phyloP scores from a whole-genome alignment of 2,797 vertebrate genomes.

The Protonibea diacanthus region DNA sequence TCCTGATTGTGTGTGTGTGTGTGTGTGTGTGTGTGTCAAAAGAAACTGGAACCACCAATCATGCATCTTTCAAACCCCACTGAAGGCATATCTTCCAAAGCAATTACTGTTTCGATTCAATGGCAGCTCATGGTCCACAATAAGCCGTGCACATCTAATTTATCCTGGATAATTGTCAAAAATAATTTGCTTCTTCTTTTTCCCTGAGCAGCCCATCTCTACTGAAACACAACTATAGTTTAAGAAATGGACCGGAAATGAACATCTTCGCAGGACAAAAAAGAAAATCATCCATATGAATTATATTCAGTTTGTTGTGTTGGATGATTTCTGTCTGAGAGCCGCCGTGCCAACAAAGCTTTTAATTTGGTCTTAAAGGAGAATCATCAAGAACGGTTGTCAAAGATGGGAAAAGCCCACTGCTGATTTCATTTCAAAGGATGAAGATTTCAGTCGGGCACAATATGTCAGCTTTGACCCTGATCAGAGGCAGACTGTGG shows the following conservation, averaged over 20 bases:
- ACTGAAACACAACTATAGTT: constrained; percentile 27
- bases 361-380: constrained; percentile 32
- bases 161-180: constrained; percentile 72
- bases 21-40: constrained; percentile 18
- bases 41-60: constrained; percentile 48
- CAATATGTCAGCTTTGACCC: constrained; percentile 11
- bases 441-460: constrained; percentile 16
- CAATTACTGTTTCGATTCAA: constrained; percentile 73
- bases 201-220: constrained; percentile 21
- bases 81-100: constrained; percentile 66
- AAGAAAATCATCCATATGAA: constrained; percentile 47
- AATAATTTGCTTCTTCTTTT: constrained; percentile 56
- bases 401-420: neutral
- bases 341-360: constrained; percentile 11
- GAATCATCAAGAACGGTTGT: constrained; percentile 2
- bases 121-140: constrained; percentile 46
- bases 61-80: constrained; percentile 61
- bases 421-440: constrained; percentile 24
- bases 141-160: constrained; percentile 67
- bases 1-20: constrained; percentile 10
- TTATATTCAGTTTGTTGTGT: constrained; percentile 25
- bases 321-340: constrained; percentile 24
- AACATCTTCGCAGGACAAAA: constrained; percentile 54
- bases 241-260: constrained; percentile 36
- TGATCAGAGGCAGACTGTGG: constrained; percentile 6